These are phyloP conservation scores for Catocala fraxini DNA, from an alignment of 2,888 invertebrate species.

Conservation along the genomic window DNA sequence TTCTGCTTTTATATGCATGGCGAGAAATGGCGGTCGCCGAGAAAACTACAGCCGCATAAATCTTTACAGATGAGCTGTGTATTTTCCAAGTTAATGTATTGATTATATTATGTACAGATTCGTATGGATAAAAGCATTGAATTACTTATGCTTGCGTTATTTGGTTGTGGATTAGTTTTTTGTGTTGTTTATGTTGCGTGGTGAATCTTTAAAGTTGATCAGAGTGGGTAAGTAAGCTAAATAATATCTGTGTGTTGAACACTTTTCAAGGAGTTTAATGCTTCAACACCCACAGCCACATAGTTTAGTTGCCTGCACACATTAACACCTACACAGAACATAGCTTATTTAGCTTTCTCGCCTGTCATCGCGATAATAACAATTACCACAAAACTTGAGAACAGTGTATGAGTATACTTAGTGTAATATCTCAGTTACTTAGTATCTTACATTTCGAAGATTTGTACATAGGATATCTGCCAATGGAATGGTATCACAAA, in stretches of 20 bases:
- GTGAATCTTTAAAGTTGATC: background rate
- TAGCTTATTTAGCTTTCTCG: background rate
- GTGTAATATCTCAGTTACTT: no score
- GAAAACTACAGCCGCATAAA: conserved; percentile 63
- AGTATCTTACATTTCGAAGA: no score
- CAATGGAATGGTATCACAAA: no score
- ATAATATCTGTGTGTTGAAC: background rate
- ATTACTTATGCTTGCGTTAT: conserved; percentile 15
- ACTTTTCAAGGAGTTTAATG: background rate
- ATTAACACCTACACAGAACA: background rate
- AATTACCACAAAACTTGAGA: no score
- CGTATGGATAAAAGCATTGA: conserved; percentile 31
- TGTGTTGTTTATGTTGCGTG: background rate
- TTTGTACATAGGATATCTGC: no score
- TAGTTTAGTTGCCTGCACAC: background rate
- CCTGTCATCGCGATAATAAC: no score
- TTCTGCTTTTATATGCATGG: conserved; percentile 40
- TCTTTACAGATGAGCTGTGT: conserved; percentile 65
- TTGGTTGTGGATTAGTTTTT: background rate
- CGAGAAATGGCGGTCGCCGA: conserved; percentile 43
- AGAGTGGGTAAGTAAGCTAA: background rate
- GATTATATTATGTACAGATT: conserved; percentile 38
- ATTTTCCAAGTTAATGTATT: conserved; percentile 33
- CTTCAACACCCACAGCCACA: conserved; percentile 4
- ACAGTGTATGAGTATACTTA: no score